Base-by-base conservation (phyloP, 2,113 vertebrate species). In the Micronisus gabar region DNA sequence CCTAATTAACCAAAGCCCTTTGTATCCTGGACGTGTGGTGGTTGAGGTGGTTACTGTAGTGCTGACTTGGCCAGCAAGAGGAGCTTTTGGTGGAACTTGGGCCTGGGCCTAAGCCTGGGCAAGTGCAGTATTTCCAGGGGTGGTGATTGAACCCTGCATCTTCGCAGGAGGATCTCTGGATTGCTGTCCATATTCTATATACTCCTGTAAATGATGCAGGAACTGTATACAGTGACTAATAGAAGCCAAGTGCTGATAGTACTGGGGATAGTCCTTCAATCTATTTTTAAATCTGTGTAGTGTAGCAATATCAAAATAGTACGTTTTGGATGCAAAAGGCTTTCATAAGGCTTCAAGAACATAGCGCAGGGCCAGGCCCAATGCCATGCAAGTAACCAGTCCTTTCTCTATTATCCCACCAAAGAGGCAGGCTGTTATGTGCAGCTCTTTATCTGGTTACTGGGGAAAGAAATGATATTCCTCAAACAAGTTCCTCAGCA, bases 261-360 rank as follows among this genome's bases (percentile, higher is more conserved):
- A 53, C 26, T 53, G 26, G 52, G 52, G 52, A 53, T 16, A 53
- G 52, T 29, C 52, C 52, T 53, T 53, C 52, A 53, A 29, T 29
- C 99, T 99, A 98, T 99, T 99, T 98, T 99, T 99, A 98, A 99
- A 99, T 92, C 99, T 98, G 98, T 99, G 99, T 98, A 99, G 98
- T 96, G 99, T 99, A 97, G 99, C 99, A 79, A 99, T 99, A 81
- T 99, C 99, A 98, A 99, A 99, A 98, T 99, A 99, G 98, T 99
- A 99, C 99, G 99, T 99, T 99, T 99, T 99, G 94, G 99, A 99
- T 88, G 99, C 99, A 85, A 98, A 99, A 75, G 99, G 99, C 97
- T 99, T 99, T 94, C 99, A 98, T 98, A 99, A 99, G 96, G 99
- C 99, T 99, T 99, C 99, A 73, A 99, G 99, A 95, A 99, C 99